Conservation (phyloP, 2,888 invertebrate species). For the Tiliacea aurago region DNA sequence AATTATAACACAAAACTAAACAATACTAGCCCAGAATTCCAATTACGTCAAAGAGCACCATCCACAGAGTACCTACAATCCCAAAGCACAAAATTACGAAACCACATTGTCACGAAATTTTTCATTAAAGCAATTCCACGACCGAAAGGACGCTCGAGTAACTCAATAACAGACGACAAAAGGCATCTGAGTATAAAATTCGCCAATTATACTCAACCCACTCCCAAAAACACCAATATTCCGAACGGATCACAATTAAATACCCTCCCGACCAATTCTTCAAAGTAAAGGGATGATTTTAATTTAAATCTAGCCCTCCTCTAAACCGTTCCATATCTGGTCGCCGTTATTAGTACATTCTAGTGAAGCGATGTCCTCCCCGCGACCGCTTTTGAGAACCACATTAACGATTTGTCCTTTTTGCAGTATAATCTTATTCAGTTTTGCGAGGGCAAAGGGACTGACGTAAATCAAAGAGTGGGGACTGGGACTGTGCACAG, state of each 20-base stretch:
- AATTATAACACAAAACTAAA: conserved; percentile 17
- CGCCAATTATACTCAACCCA: conserved; percentile 83
- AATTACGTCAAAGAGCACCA: conserved; percentile 46
- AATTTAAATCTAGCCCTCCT: conserved; percentile 84
- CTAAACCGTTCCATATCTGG: conserved; percentile 65
- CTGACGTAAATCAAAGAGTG: conserved; percentile 72
- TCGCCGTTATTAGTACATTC: conserved; percentile 66
- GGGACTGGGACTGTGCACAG: conserved; percentile 60
- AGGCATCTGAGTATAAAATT: conserved; percentile 84
- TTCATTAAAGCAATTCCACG: conserved; percentile 77
- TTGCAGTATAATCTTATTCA: conserved; percentile 73
- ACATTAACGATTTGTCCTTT: conserved; percentile 75
- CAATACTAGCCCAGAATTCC: conserved; percentile 28
- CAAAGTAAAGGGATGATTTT: conserved; percentile 83
- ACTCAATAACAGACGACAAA: conserved; percentile 83
- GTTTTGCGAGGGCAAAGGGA: conserved; percentile 68
- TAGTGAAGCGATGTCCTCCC: conserved; percentile 67
- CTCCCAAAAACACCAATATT: conserved; percentile 78
- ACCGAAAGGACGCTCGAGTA: conserved; percentile 73
- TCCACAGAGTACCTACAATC: conserved; percentile 35
- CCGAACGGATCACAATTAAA: conserved; percentile 85
- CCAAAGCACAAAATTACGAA: conserved; percentile 58
- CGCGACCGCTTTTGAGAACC: conserved; percentile 73
- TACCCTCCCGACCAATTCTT: conserved; percentile 80
- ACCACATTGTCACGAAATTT: conserved; percentile 69